Base-by-base conservation (phyloP, 2,797 vertebrate genomes). In the Cossypha polioptera region DNA sequence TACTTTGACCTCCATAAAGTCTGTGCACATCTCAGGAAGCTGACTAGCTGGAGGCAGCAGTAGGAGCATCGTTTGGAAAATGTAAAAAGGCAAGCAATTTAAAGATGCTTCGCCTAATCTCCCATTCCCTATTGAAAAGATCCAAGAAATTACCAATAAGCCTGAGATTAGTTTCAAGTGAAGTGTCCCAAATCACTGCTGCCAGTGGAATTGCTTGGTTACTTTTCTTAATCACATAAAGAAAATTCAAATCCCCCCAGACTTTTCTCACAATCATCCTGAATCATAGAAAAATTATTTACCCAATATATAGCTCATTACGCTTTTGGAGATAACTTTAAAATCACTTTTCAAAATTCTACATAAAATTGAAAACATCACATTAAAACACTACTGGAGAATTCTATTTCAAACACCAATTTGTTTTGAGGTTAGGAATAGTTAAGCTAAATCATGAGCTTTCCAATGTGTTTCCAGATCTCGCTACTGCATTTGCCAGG, bases 221-320 rank as follows among this genome's bases (percentile, higher is more conserved):
- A 88, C 95, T 92, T 83, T 69, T 86, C 88, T 95, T 95, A 95
- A 95, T 82, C 21, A 71, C 73, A 80, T 12, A 43, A 31, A 33
- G 57, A 24, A 92, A 94, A 91, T 54, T 35, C 50, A 69, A 48
- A 77, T 62, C 65, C 40, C 29, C 33, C 31, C 21, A 74, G 47
- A 92, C 54, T 50, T 82, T 86, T 40, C 50, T 73, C 59, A 50
- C 36, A 53, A 82, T 93, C 65, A 83, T 50, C 54, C 15, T 15
- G 53, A 79, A 67, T 22, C 35, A 45, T 15, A 75, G 50, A 72
- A 63, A 67, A 42, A 55, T 40, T 7, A 55, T 66, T 66, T 47
- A 45, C 50, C 55, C 43, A 53, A 74, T 58, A 31, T 9, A 48
- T 5, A 47, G 33, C 43, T 80, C 58, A 31, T 71, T 76, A 62